Evolutionary conservation across 2,888 invertebrate genomes (phyloP), one percentile per base, ranked within the genome.

Genomic region (Atherix ibis): DNA sequence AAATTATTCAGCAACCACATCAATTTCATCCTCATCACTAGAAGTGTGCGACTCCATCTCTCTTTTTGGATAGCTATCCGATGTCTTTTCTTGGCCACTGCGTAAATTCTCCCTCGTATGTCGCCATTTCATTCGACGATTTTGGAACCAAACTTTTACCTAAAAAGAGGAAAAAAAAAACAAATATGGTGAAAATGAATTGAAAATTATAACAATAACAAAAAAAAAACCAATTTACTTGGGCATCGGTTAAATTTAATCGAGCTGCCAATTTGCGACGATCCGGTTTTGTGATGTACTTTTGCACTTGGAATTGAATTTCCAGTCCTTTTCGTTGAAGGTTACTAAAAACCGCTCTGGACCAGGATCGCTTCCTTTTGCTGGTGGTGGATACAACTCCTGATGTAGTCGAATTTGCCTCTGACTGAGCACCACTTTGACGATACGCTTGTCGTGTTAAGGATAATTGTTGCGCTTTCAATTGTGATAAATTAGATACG

Each of bases 101-200:
- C 58, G 58, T 0, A 59, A 47, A 40, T 68, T 70, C 47, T 79
- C 78, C 44, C 76, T 75, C 18, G 76, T 76, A 49, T 85, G 84
- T 1, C 85, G 70, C 84, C 22, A 85, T 56, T 85, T 85, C 84
- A 85, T 85, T 36, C 85, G 71, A 2, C 85, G 70, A 52, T 61
- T 91, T 65, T 91, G 91, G 56, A 88, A 89, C 88, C 88, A 88
- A 3, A 89, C 88, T 63, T 88, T 88, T 2, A 88, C 87, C 81
- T 84, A 57, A 9, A 47, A 39, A 39, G 27, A 40, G 38, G 42
- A 33, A 36, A 29, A 34, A 25, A n/a, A 31, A 4, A 18, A 9
- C 14, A 18, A 29, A 22, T 24, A 25, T 19, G 13, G 4, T 3
- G 16, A 12, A 16, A 17, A 16, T 31, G n/a, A 18, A n/a, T 31